A percentile compares a stretch with the other conserved stretches of the same genome.
These are phyloP conservation scores for Dendroctonus valens DNA, from an alignment of 1,140 invertebrate species.

Conservation along the genomic window DNA sequence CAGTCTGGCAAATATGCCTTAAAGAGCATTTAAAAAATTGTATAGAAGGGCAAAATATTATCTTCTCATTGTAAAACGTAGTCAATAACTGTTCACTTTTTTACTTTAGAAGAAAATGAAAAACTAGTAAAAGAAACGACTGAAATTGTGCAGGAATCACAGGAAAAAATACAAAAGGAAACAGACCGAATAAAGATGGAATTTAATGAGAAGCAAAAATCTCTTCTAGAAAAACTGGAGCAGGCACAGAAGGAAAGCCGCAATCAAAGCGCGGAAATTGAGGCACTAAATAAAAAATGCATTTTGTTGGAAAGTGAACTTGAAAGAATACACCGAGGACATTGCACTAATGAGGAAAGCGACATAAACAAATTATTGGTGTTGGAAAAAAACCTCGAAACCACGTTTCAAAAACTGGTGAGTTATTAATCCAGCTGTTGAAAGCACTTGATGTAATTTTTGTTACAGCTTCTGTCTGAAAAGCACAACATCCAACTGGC, in stretches of 20 bases:
- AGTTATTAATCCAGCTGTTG: slow-evolving; percentile 5
- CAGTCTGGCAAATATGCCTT: too few species aligned
- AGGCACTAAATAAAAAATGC: slow-evolving; percentile 36
- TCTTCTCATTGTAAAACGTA: too few species aligned
- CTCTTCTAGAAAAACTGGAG: slow-evolving; percentile 32
- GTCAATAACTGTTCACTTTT: slow-evolving; percentile 4
- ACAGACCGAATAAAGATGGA: slow-evolving; percentile 30
- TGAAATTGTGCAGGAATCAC: slow-evolving; percentile 27
- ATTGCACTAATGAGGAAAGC: slow-evolving; percentile 32
- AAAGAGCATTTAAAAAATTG: too few species aligned
- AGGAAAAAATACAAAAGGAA: slow-evolving; percentile 40
- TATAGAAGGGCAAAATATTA: too few species aligned
- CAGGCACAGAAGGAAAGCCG: slow-evolving; percentile 35
- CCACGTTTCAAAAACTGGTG: slow-evolving; percentile 47
- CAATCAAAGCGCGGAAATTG: slow-evolving; percentile 37
- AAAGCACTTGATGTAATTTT: not conserved
- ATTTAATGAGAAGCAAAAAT: slow-evolving; percentile 36
- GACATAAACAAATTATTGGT: slow-evolving; percentile 41
- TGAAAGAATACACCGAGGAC: slow-evolving; percentile 34
- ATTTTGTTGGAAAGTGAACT: slow-evolving; percentile 40
- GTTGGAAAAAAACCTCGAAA: slow-evolving; percentile 46
- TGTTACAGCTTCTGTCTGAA: slow-evolving; percentile 39
- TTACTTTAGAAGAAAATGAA: slow-evolving; percentile 25
- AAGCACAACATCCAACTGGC: slow-evolving; percentile 47
- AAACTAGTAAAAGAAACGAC: slow-evolving; percentile 29